phyloP scores from a whole-genome alignment of 2,113 vertebrate genomes.

The Pituophis catenifer region DNA sequence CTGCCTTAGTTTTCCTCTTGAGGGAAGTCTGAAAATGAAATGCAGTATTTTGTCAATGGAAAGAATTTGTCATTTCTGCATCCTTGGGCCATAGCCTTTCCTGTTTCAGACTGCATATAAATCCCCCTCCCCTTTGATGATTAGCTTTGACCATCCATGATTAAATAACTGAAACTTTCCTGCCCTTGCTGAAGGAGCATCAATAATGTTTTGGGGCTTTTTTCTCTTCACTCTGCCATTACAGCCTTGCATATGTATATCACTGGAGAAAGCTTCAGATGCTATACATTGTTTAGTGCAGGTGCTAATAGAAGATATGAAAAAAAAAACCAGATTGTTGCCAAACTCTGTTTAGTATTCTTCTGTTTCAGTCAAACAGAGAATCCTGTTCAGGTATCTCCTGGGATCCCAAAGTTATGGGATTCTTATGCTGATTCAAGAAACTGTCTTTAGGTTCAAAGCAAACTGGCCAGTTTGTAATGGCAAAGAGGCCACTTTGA shows the following conservation, averaged over 20 bases:
- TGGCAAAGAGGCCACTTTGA: background rate
- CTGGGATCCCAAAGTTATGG: background rate
- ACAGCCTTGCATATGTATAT: slow-evolving; percentile 62
- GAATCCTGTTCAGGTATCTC: background rate
- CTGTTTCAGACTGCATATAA: slow-evolving; percentile 62
- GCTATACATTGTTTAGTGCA: slow-evolving; percentile 13
- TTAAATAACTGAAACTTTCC: slow-evolving; percentile 68
- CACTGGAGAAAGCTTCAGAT: slow-evolving; percentile 50
- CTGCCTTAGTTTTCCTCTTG: slow-evolving; percentile 35
- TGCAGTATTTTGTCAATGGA: slow-evolving; percentile 63
- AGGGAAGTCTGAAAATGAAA: slow-evolving; percentile 52
- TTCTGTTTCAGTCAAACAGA: background rate
- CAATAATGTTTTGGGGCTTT: slow-evolving; percentile 56
- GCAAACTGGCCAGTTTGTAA: background rate
- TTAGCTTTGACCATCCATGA: slow-evolving; percentile 51
- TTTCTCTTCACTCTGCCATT: slow-evolving; percentile 45
- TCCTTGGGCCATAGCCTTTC: slow-evolving; percentile 52
- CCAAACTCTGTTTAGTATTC: background rate
- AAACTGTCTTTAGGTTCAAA: background rate
- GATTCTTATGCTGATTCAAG: background rate
- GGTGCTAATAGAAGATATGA: slow-evolving; percentile 14
- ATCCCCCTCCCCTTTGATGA: slow-evolving; percentile 58
- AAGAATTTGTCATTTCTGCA: slow-evolving; percentile 68
- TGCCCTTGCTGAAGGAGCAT: slow-evolving; percentile 50
- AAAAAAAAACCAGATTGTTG: background rate